Base-by-base conservation (phyloP, 2,797 vertebrate species). In the Mallotus villosus region DNA sequence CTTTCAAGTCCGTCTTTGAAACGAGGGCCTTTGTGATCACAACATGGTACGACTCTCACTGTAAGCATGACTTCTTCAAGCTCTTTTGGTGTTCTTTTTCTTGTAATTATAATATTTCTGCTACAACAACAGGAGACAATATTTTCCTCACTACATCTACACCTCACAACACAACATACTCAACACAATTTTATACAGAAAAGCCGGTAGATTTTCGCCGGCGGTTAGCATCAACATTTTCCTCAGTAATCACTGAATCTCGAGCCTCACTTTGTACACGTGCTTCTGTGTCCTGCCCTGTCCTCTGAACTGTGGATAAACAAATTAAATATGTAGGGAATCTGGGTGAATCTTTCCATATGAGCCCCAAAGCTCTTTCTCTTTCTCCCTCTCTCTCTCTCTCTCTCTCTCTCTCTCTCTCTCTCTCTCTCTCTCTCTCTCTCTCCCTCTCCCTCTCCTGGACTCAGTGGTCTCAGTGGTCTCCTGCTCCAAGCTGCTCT, bases 271-370 rank as follows among this genome's bases (percentile, higher is more conserved):
- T 25, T 12, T 37, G 46, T 41, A 41, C 59, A 64, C 72, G 64
- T 65, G 3, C 67, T 74, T 59, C 46, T n/a, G 24, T 66, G 61
- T 70, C n/a, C 73, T 62, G 25, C 32, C 59, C 46, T 67, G 8
- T 74, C 9, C 24, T 29, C 60, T 84, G 75, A 84, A 84, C 82
- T 74, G 67, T 64, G 68, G 68, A 74, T 79, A 82, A 79, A 66
- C 63, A 34, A 64, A 84, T 86, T 78, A 81, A 84, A 86, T 83
- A 83, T 86, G 81, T 24, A 81, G 76, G 1, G 1, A 77, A 59
- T 78, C 69, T 63, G 65, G 63, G 69, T 73, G 27, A 73, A 77
- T 49, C 32, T 57, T 75, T 72, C 73, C 57, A 71, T 37, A 53
- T 16, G 9, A 75, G 70, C 37, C 59, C 0, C 63, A 29, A 9